These are phyloP conservation scores for Yoshiicerus persimilis DNA, from an alignment of 1,140 invertebrate genomes.

Conservation along the genomic window DNA sequence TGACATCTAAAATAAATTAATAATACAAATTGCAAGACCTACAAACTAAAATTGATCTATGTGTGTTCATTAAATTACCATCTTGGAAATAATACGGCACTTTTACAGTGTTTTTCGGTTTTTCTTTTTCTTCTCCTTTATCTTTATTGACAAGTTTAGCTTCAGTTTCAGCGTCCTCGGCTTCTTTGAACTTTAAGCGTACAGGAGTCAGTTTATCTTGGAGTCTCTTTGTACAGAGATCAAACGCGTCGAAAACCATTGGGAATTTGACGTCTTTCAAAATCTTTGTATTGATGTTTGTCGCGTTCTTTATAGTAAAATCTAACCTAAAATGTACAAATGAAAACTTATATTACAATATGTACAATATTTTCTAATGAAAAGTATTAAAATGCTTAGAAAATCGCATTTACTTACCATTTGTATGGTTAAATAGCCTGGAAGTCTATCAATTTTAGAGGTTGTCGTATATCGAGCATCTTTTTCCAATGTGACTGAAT, in stretches of 20 bases:
- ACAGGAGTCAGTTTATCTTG: constrained; percentile 83
- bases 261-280: constrained; percentile 98
- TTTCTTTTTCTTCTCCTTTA: constrained; percentile 55
- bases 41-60: too few species aligned
- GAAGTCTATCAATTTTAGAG: constrained; percentile 89
- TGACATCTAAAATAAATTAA: constrained; percentile 78
- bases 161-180: constrained; percentile 69
- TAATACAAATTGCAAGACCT: too few species aligned
- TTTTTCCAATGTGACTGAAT: constrained; percentile 80
- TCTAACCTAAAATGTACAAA: constrained; percentile 60
- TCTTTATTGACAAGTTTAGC: constrained; percentile 53
- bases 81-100: constrained; percentile 77
- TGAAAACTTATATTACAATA: not conserved
- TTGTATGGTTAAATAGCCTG: constrained; percentile 94
- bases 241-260: constrained; percentile 90
- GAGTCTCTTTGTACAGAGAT: constrained; percentile 87
- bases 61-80: too few species aligned
- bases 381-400: too few species aligned
- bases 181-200: constrained; percentile 85
- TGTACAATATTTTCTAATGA: too few species aligned
- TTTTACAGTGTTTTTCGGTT: constrained; percentile 57
- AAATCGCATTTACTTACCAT: too few species aligned
- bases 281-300: constrained; percentile 94
- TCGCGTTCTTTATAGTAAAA: constrained; percentile 98
- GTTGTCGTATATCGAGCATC: constrained; percentile 93